Conservation (phyloP, 2,888 invertebrate species). For the Euphydryas editha region DNA sequence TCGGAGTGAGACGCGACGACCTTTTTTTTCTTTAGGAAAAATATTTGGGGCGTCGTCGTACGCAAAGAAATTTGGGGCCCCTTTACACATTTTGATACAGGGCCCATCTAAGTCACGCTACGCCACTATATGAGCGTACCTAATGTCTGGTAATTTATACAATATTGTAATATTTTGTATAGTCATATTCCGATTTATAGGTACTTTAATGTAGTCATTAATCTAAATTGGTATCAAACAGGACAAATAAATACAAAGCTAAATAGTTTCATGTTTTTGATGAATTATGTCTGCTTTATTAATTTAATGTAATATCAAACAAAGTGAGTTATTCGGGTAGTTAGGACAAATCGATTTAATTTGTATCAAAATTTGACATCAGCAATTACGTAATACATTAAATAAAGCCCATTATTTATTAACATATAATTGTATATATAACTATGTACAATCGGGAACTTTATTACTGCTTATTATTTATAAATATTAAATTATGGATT, state of each 20-base stretch:
- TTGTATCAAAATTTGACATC: not conserved
- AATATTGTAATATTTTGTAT: not conserved
- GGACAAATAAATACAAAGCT: not conserved
- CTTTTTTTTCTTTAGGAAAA: too few relatives aligned
- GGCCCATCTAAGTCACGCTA: too few relatives aligned
- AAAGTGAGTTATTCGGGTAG: not conserved
- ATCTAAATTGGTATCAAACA: not conserved
- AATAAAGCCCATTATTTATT: not conserved
- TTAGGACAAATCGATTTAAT: not conserved
- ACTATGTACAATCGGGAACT: not conserved
- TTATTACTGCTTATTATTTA: too few relatives aligned
- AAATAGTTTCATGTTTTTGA: not conserved
- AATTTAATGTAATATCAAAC: not conserved
- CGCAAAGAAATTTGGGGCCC: too few relatives aligned
- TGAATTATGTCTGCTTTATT: not conserved
- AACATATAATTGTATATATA: constrained; percentile 9
- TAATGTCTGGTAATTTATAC: too few relatives aligned
- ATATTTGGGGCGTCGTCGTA: too few relatives aligned
- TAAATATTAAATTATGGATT: too few relatives aligned
- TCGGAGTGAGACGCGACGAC: too few relatives aligned
- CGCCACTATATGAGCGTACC: too few relatives aligned
- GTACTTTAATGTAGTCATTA: constrained; percentile 9
- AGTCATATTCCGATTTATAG: not conserved
- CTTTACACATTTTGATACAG: too few relatives aligned
- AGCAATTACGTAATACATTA: too few relatives aligned